Conservation (phyloP, 2,797 vertebrate species). For the Channa striata region DNA sequence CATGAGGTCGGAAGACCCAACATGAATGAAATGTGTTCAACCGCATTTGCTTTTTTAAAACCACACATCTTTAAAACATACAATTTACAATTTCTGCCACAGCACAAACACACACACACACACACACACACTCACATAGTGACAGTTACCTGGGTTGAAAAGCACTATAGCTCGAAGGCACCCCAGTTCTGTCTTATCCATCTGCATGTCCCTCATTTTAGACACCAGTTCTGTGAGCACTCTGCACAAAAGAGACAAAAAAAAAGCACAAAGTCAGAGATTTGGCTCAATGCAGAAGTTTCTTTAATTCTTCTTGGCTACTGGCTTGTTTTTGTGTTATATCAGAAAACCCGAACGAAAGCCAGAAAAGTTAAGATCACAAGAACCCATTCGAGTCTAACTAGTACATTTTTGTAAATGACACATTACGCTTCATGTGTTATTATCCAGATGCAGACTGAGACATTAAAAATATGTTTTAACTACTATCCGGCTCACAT, state of each 20-base stretch:
- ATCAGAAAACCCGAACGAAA: conserved; percentile 4
- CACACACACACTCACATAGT: neutral
- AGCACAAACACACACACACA: neutral
- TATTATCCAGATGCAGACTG: conserved; percentile 32
- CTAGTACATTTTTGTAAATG: conserved; percentile 30
- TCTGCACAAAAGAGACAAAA: conserved; percentile 74
- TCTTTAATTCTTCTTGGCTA: conserved; percentile 8
- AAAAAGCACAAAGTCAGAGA: conserved; percentile 20
- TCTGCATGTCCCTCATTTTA: conserved; percentile 99
- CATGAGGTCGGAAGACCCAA: too few relatives aligned
- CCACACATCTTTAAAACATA: neutral
- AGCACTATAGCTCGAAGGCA: conserved; percentile 97
- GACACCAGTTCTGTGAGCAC: conserved; percentile 98
- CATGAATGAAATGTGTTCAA: neutral
- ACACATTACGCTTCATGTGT: conserved; percentile 18
- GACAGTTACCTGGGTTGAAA: conserved; percentile 92
- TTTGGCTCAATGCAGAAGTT: neutral
- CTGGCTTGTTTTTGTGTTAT: conserved; percentile 5
- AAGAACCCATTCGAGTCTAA: conserved; percentile 35
- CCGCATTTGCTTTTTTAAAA: neutral
- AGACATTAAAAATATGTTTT: conserved; percentile 41
- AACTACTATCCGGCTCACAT: conserved; percentile 39
- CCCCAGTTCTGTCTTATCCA: conserved; percentile 98
- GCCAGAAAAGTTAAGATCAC: conserved; percentile 36
- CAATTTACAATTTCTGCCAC: neutral